phyloP scores from a whole-genome alignment of 2,797 vertebrate genomes.

The Enteromius afrohamiltoni region DNA sequence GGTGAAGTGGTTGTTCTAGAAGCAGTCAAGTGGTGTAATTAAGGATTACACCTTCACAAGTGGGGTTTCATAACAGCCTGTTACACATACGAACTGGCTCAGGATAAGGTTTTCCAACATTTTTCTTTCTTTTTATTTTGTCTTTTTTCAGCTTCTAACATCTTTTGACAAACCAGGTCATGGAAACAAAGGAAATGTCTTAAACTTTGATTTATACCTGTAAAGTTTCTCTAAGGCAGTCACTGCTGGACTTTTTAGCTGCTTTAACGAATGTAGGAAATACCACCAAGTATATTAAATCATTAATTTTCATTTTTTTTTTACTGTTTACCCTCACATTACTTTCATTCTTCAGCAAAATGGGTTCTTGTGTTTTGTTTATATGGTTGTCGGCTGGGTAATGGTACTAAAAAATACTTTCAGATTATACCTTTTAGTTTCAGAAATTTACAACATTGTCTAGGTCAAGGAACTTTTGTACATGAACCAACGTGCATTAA shows the following conservation, averaged over 20 bases:
- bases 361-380: background rate
- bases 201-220: constrained; percentile 16
- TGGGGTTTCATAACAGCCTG: constrained; percentile 57
- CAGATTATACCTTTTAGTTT: background rate
- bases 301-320: background rate
- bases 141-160: constrained; percentile 7
- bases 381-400: background rate
- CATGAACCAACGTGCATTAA: background rate
- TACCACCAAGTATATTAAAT: background rate
- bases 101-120: constrained; percentile 70
- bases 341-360: background rate
- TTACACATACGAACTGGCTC: constrained; percentile 47
- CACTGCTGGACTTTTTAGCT: background rate
- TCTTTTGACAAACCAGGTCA: constrained; percentile 11
- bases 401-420: background rate
- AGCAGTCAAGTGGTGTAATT: constrained; percentile 54
- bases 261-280: background rate
- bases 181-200: constrained; percentile 2
- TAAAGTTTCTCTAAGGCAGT: background rate
- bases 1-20: constrained; percentile 61
- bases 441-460: background rate
- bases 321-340: background rate
- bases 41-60: constrained; percentile 62
- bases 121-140: constrained; percentile 60
- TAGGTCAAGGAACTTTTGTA: no score